phyloP scores from a whole-genome alignment of 2,113 vertebrate genomes.

The Theropithecus gelada region DNA sequence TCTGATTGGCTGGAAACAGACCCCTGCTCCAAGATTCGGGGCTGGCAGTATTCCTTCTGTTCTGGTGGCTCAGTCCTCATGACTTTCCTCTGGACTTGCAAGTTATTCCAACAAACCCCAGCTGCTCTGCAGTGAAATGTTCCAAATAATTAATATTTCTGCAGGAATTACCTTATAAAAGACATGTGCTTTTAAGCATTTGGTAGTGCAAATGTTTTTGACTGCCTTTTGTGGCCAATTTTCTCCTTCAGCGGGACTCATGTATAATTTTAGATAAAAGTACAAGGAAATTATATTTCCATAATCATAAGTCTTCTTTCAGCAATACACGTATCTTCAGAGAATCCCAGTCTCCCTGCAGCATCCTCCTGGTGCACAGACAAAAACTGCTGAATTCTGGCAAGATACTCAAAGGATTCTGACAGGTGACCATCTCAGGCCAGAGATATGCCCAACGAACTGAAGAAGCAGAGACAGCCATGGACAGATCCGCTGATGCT shows the following conservation, averaged over 20 bases:
- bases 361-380: not conserved
- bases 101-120: not conserved
- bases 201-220: slow-evolving; percentile 5
- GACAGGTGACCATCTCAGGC: not conserved
- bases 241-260: not conserved
- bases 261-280: slow-evolving; percentile 39
- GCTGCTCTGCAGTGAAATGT: not conserved
- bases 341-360: not conserved
- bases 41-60: not conserved
- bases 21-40: not conserved
- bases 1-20: not conserved
- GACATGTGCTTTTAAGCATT: not conserved
- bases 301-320: not conserved
- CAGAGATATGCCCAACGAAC: not conserved
- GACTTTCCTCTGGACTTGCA: not conserved
- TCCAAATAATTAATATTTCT: slow-evolving; percentile 13
- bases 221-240: not conserved
- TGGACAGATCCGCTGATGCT: not conserved
- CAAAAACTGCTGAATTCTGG: not conserved
- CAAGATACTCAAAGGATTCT: not conserved
- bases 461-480: not conserved
- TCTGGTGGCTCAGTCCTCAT: not conserved
- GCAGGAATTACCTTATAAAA: slow-evolving; percentile 4
- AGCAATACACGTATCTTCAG: not conserved
- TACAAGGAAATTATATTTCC: slow-evolving; percentile 17